Conservation (phyloP, 2,797 vertebrate species). For the Pteronotus mesoamericanus region DNA sequence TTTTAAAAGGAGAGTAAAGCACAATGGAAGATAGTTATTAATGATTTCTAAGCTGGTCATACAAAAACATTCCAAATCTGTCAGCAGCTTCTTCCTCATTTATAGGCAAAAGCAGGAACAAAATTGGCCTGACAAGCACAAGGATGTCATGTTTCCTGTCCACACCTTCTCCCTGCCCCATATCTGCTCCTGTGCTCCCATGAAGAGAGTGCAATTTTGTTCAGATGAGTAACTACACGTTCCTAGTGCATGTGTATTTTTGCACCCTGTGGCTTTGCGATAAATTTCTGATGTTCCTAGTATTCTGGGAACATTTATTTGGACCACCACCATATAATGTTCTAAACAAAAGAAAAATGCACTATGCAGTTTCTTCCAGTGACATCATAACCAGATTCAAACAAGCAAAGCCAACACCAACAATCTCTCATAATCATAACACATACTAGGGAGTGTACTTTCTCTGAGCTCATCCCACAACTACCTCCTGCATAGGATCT, state of each 20-base stretch:
- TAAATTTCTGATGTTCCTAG: neutral
- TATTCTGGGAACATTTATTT: constrained; percentile 1
- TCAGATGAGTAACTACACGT: neutral
- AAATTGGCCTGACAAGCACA: neutral
- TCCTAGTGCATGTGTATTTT: neutral
- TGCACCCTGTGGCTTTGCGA: neutral
- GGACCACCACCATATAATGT: neutral
- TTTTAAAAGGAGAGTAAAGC: constrained; percentile 1
- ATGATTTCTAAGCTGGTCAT: neutral
- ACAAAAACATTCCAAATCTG: neutral
- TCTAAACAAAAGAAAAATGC: constrained; percentile 14
- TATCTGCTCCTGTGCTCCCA: constrained; percentile 15
- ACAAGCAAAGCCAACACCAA: neutral
- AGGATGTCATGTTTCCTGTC: constrained; percentile 51
- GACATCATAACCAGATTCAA: constrained; percentile 10
- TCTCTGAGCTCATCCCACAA: neutral
- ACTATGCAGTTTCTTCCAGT: neutral
- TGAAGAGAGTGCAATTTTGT: neutral
- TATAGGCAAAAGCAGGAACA: neutral
- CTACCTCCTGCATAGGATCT: neutral
- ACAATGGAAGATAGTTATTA: neutral
- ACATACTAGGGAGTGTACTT: neutral
- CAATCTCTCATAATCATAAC: neutral
- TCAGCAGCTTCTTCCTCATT: constrained; percentile 18
- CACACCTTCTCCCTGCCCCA: constrained; percentile 31